Percentiles rank a stretch among this genome's conserved stretches.
These are phyloP conservation scores for Agrilus planipennis DNA, from an alignment of 1,140 invertebrate species.

Conservation along the genomic window DNA sequence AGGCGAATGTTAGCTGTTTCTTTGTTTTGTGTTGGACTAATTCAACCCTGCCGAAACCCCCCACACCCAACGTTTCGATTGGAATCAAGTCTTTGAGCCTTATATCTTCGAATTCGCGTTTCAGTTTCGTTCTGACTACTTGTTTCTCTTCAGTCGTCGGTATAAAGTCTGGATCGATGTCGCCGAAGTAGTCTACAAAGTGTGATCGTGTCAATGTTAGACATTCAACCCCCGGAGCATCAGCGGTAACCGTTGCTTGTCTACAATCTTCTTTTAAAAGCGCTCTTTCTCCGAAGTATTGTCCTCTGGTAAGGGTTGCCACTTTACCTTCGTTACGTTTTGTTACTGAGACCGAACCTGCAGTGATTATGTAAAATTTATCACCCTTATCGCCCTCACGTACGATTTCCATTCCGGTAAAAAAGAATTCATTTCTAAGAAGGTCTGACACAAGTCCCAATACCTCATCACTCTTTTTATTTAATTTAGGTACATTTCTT, in stretches of 20 bases:
- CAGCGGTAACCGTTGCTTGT: conserved; percentile 78
- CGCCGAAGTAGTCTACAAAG: conserved; percentile 26
- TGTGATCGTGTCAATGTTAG: conserved; percentile 71
- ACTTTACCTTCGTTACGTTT: conserved; percentile 46
- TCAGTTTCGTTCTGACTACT: background rate
- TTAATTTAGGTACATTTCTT: conserved; percentile 68
- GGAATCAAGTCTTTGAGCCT: conserved; percentile 66
- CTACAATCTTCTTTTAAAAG: conserved; percentile 68
- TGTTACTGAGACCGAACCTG: conserved; percentile 72
- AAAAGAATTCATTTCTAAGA: conserved; percentile 77
- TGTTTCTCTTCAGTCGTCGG: background rate
- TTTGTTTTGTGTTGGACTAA: conserved; percentile 49
- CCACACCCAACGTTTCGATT: conserved; percentile 80
- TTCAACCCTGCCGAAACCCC: conserved; percentile 87
- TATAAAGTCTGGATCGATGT: conserved; percentile 1
- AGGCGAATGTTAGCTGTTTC: conserved; percentile 61
- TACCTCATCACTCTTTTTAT: conserved; percentile 63
- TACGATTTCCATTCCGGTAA: conserved; percentile 73
- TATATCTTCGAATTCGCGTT: conserved; percentile 50
- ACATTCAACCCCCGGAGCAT: conserved; percentile 79
- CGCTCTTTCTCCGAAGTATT: conserved; percentile 72
- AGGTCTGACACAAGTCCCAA: conserved; percentile 82
- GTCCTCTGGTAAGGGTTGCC: conserved; percentile 39
- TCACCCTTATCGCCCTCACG: conserved; percentile 79
- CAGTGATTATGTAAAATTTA: conserved; percentile 92